phyloP scores from a whole-genome alignment of 2,888 invertebrate species.

The Epinotia demarniana region DNA sequence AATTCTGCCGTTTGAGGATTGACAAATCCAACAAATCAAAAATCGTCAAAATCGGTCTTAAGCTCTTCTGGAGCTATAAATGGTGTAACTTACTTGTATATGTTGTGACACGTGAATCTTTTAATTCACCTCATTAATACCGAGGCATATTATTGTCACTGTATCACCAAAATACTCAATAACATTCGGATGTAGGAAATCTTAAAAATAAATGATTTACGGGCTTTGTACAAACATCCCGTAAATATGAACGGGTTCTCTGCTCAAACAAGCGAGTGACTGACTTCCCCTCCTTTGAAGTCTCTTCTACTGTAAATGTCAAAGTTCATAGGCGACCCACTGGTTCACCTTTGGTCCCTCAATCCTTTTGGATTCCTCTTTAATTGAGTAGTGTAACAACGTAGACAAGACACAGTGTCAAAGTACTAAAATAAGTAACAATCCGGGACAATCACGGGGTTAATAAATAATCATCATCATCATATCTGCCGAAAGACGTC shows the following conservation, averaged over 20 bases:
- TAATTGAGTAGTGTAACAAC: neutral
- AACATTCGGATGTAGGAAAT: neutral
- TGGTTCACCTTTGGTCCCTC: neutral
- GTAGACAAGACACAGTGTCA: no score
- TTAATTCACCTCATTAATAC: no score
- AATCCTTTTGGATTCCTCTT: neutral
- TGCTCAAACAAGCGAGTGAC: neutral
- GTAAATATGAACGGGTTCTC: neutral
- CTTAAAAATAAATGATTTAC: neutral
- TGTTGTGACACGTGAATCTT: no score
- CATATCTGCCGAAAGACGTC: no score
- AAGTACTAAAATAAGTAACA: no score
- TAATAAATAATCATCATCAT: neutral
- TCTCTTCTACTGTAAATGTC: neutral
- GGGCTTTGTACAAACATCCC: neutral
- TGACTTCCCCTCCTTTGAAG: neutral
- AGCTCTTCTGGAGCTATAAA: no score
- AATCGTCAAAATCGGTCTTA: no score
- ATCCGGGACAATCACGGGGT: neutral
- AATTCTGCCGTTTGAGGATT: no score
- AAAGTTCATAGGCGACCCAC: neutral
- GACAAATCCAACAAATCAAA: no score
- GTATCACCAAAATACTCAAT: neutral
- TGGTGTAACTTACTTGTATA: no score
- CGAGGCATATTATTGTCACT: neutral